phyloP scores from a whole-genome alignment of 2,797 vertebrate genomes.

The Manis pentadactyla region DNA sequence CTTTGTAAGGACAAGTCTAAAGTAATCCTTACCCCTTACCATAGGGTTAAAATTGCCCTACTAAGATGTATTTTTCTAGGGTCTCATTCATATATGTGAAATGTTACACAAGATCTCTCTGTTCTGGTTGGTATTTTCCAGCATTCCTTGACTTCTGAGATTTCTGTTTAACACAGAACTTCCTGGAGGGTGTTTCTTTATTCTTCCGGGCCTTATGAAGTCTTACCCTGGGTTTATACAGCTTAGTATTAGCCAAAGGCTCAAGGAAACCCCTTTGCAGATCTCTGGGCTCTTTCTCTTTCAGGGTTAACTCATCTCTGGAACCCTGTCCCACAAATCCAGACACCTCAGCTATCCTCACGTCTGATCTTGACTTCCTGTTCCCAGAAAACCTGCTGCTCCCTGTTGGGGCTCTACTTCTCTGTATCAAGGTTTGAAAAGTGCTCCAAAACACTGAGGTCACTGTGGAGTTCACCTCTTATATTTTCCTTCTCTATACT shows the following conservation, averaged over 20 bases:
- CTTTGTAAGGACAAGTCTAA: background rate
- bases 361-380: background rate
- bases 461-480: background rate
- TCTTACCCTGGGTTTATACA: background rate
- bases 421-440: background rate
- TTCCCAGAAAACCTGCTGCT: background rate
- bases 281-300: background rate
- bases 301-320: background rate
- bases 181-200: background rate
- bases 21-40: background rate
- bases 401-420: background rate
- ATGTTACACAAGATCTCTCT: background rate
- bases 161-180: background rate
- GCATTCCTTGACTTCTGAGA: background rate
- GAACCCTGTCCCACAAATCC: background rate
- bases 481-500: background rate
- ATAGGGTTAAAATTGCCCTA: background rate
- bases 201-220: background rate
- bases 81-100: slow-evolving; percentile 6
- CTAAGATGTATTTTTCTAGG: background rate
- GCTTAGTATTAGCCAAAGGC: background rate
- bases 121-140: background rate
- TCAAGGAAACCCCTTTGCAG: background rate
- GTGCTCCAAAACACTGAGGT: background rate
- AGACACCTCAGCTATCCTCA: background rate